Evolutionary conservation across 2,113 vertebrate species (phyloP), one percentile per base, ranked within the genome.

Genomic region (Hyaena hyaena): DNA sequence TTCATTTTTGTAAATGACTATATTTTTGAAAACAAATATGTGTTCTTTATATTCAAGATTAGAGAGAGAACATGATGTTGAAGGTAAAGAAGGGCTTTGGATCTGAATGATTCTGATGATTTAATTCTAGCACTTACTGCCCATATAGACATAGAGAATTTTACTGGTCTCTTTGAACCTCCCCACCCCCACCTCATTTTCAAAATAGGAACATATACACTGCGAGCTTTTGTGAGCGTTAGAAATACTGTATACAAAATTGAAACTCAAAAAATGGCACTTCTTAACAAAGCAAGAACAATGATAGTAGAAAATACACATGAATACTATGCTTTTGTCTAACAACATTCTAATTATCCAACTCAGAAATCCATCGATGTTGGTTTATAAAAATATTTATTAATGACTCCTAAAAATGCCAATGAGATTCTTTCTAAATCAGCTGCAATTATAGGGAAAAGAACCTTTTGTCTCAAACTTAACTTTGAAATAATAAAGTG

Each of bases 1-100:
- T 80, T 91, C 7, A 55, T 94, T 86, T 94, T 81, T 53, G 16
- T 69, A 94, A 76, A 86, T 81, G 2, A 66, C 69, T 85, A 90
- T 73, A 4, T 1, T 92, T 92, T 92, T 89, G 0, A 16, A 50
- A 71, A 82, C 16, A 83, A 16, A 83, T 45, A 91, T 79, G 21
- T 80, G 1, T 69, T 33, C 24, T 82, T 68, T 76, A 68, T 76
- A 65, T 55, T 81, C 23, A 63, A 63, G 6, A 48, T 76, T 53
- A 90, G 45, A 48, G 43, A 90, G 10, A 68, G 1, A 68, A 35
- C 11, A 69, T 50, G 23, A 4, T 83, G 2, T 4, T 61, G 9
- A 92, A 90, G 16, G 65, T 35, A 63, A 68, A 61, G 14, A 71
- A 39, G 4, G 19, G 3, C 11, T 90, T 83, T 85, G 10, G 2